Evolutionary conservation across 2,797 vertebrate species (phyloP), one percentile per base, ranked within the genome.

Genomic region (Mareca strepera): DNA sequence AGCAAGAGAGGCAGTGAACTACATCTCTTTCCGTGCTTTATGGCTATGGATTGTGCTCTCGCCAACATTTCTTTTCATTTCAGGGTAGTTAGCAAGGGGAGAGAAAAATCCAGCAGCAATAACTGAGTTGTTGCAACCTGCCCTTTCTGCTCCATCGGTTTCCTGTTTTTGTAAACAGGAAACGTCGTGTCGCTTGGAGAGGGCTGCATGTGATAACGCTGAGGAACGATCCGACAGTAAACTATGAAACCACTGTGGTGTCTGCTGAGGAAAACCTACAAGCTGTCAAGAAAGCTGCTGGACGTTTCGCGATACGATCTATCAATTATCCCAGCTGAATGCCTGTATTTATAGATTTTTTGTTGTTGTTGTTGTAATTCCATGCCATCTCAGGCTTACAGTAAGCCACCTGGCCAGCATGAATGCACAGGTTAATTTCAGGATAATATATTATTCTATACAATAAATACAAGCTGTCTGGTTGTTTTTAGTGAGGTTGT

Each of bases 111-210:
- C 72, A 78, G 33, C 77, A 37, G 55, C 68, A 93, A 85, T 50
- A 92, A 93, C 72, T 22, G 82, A 83, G 69, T 91, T 94, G 92
- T 91, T 92, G 76, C 52, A 97, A 94, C 90, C 88, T 96, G 93
- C 90, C 93, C 83, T 87, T 95, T 93, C 84, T 93, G 92, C 82
- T 96, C 88, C 83, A 75, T 39, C 0, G 0, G 78, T 94, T 93
- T 95, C 86, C 90, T 94, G 78, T 3, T 87, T 86, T 83, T 94
- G 94, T 94, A 96, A 96, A 96, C 93, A 96, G 95, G 93, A 96
- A 96, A 86, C 1, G 1, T 85, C 3, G 0, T 23, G 59, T 11
- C 46, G 12, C 72, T 92, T 94, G 95, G 93, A 21, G 0, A 85
- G 90, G 60, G 48, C 39, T 58, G 4, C 11, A 33, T 43, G 90